phyloP scores from a whole-genome alignment of 2,888 invertebrate genomes.

The Meta bourneti region DNA sequence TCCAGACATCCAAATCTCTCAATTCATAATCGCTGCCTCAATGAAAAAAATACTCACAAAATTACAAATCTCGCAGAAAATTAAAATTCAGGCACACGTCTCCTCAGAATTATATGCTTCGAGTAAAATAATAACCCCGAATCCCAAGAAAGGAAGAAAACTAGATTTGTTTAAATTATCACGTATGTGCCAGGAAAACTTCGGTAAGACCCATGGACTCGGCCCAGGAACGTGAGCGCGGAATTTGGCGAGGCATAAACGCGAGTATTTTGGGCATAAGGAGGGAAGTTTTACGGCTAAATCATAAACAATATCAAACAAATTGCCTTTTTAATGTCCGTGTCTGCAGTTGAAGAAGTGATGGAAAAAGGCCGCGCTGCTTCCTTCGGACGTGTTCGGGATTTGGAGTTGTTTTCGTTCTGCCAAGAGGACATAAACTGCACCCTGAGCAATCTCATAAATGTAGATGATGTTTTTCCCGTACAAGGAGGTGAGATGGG shows the following conservation, averaged over 20 bases:
- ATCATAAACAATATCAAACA: slow-evolving; percentile 70
- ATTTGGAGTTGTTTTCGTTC: slow-evolving; percentile 25
- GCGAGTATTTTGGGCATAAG: slow-evolving; percentile 37
- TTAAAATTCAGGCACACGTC: not conserved
- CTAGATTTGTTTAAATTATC: slow-evolving; percentile 58
- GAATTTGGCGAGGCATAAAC: slow-evolving; percentile 18
- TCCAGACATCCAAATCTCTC: not conserved
- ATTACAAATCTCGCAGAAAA: not conserved
- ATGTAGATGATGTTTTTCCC: not conserved
- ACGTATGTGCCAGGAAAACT: slow-evolving; percentile 32
- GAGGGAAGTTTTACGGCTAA: slow-evolving; percentile 49
- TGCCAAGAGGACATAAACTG: slow-evolving; percentile 18
- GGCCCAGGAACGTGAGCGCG: not conserved
- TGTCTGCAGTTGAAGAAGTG: slow-evolving; percentile 43
- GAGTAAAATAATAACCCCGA: slow-evolving; percentile 18
- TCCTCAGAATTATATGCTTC: not conserved
- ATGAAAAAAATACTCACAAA: not conserved
- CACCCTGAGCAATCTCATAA: not conserved
- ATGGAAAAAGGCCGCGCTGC: slow-evolving; percentile 34
- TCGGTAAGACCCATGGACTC: not conserved
- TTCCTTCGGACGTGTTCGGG: slow-evolving; percentile 51
- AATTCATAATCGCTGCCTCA: not conserved
- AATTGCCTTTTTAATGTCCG: slow-evolving; percentile 70
- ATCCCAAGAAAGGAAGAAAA: not conserved
- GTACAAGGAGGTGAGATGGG: not conserved